Evolutionary conservation across 2,113 vertebrate species (phyloP).

Genomic region (Atrichornis clamosus): DNA sequence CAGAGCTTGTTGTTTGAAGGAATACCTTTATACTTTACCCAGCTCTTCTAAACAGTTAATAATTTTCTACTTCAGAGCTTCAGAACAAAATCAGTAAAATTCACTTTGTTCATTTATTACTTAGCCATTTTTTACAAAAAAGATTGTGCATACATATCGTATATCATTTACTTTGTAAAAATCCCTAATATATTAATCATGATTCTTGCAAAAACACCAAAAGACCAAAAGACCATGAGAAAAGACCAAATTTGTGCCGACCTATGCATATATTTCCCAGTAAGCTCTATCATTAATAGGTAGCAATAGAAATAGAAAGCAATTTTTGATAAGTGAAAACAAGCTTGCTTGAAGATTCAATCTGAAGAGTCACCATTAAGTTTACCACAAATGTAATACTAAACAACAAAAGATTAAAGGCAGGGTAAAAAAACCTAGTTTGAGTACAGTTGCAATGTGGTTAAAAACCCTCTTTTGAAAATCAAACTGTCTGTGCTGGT

Average conservation of each 20-base stretch:
- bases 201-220: not conserved
- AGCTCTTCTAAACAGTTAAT: not conserved
- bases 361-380: not conserved
- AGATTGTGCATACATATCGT: not conserved
- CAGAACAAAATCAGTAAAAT: not conserved
- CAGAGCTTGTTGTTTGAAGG: not conserved
- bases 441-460: not conserved
- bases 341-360: not conserved
- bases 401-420: not conserved
- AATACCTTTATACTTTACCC: not conserved
- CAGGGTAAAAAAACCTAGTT: not conserved
- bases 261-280: not conserved
- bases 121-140: not conserved
- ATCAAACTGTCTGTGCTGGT: not conserved
- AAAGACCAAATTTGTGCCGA: not conserved
- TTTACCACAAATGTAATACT: not conserved
- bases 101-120: not conserved
- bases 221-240: no score
- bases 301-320: not conserved
- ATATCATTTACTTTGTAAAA: not conserved
- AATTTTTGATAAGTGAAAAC: not conserved
- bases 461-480: not conserved
- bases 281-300: not conserved
- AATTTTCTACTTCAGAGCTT: not conserved
- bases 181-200: not conserved